Conservation (phyloP, 2,113 vertebrate species). For the Sinocyclocheilus anophthalmus region DNA sequence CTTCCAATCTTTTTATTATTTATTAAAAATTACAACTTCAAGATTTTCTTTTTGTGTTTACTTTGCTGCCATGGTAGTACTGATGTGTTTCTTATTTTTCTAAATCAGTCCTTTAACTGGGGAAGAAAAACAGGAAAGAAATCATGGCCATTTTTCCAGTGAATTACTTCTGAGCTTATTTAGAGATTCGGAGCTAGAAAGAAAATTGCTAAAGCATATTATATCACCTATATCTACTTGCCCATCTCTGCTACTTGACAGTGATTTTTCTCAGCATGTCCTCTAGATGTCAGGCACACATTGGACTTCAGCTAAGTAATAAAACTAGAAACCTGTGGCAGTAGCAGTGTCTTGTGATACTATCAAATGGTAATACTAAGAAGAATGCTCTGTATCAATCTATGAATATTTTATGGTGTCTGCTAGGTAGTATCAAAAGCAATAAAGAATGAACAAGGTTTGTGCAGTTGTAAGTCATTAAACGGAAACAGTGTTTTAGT, state of each 20-base stretch:
- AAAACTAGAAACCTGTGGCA: neutral
- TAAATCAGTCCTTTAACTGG: neutral
- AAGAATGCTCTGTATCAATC: neutral
- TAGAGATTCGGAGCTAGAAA: neutral
- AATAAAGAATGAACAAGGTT: neutral
- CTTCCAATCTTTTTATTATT: neutral
- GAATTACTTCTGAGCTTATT: neutral
- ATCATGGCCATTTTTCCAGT: neutral
- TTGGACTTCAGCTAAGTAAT: neutral
- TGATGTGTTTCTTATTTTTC: neutral
- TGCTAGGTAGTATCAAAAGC: neutral
- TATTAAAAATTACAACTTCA: neutral
- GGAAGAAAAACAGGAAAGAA: no score
- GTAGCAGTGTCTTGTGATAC: neutral
- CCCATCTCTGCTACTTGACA: neutral
- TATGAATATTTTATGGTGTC: neutral
- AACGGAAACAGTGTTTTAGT: no score
- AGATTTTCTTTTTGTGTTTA: neutral
- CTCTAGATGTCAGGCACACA: slow-evolving; percentile 24
- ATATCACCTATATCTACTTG: neutral
- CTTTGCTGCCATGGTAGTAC: neutral
- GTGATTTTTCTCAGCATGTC: neutral
- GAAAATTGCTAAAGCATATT: neutral
- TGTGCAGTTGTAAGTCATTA: neutral
- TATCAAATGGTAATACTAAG: neutral